These are phyloP conservation scores for Dynastes hyllus DNA, from an alignment of 2,888 invertebrate species.

Conservation along the genomic window DNA sequence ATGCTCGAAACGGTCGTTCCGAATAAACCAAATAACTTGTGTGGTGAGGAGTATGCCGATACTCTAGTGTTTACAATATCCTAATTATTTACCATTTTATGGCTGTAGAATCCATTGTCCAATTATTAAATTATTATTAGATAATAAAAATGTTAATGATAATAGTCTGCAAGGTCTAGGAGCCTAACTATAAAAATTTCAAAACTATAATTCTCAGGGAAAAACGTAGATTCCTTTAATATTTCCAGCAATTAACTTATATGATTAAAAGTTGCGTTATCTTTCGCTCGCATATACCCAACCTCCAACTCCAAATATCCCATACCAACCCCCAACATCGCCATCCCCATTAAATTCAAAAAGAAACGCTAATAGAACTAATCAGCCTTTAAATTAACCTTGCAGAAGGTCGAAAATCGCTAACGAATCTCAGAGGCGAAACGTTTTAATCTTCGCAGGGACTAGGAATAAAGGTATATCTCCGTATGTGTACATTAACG, in stretches of 20 bases:
- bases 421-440: slow-evolving; percentile 12
- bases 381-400: not conserved
- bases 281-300: not conserved
- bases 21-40: no score
- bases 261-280: slow-evolving; percentile 18
- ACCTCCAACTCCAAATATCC: not conserved
- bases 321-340: no score
- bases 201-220: not conserved
- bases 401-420: slow-evolving; percentile 16
- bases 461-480: slow-evolving; percentile 12
- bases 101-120: no score
- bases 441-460: slow-evolving; percentile 34
- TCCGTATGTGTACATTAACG: slow-evolving; percentile 25
- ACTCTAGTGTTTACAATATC: no score
- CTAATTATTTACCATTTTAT: no score
- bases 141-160: no score
- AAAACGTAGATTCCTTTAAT: slow-evolving; percentile 13
- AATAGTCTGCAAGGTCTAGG: no score
- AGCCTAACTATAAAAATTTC: no score
- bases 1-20: no score
- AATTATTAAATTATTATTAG: no score
- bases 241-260: slow-evolving; percentile 3
- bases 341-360: slow-evolving; percentile 20
- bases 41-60: no score
- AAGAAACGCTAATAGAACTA: slow-evolving; percentile 4